phyloP scores from a whole-genome alignment of 2,797 vertebrate genomes.

The Luscinia luscinia region DNA sequence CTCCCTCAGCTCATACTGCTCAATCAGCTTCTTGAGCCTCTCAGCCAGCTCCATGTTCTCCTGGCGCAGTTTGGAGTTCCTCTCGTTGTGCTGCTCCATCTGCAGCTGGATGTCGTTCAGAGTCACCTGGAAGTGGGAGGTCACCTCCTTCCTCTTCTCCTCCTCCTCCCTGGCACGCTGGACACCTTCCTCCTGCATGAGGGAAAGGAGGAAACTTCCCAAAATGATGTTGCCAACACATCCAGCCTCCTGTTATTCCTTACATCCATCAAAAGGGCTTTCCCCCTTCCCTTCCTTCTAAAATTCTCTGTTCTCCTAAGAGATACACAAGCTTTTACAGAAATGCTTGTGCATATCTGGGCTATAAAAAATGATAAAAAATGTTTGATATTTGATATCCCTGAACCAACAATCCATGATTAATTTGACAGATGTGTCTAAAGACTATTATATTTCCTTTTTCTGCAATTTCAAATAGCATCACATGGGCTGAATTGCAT shows the following conservation, averaged over 20 bases:
- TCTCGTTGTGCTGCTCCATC: conserved; percentile 98
- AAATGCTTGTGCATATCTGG: background rate
- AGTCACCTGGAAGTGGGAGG: conserved; percentile 95
- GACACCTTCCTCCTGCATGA: conserved; percentile 89
- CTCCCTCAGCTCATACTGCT: conserved; percentile 97
- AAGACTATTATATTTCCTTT: background rate
- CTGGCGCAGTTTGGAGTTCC: conserved; percentile 92
- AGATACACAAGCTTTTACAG: background rate
- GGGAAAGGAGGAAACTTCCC: background rate
- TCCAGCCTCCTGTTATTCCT: background rate
- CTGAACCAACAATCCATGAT: background rate
- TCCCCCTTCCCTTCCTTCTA: background rate
- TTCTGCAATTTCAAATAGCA: background rate
- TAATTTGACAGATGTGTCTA: background rate
- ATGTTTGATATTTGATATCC: background rate
- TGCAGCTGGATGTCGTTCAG: conserved; percentile 97
- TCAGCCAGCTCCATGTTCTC: conserved; percentile 97
- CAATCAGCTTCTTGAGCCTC: conserved; percentile 95
- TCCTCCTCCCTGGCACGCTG: conserved; percentile 94
- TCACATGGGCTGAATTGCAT: background rate
- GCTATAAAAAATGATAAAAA: background rate
- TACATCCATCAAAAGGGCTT: accelerated
- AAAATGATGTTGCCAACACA: accelerated
- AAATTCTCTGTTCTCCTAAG: background rate
- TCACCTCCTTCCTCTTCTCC: conserved; percentile 97